Evolutionary conservation across 2,113 vertebrate species (phyloP), one percentile per base, ranked within the genome.

Genomic region (Oncorhynchus tshawytscha): DNA sequence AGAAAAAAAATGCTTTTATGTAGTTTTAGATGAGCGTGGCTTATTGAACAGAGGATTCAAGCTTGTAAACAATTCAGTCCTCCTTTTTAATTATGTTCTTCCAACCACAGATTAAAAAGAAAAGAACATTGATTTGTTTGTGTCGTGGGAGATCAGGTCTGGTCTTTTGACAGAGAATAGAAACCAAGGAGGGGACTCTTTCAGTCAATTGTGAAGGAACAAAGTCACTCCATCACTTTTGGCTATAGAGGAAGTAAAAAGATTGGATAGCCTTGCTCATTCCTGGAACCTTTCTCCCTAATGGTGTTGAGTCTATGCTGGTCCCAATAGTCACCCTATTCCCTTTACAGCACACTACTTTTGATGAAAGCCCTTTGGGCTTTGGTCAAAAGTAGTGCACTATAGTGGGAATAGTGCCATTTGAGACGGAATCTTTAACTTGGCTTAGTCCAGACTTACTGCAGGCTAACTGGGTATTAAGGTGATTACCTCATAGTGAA

Each of bases 61-160:
- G 89, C 88, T 91, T 92, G 89, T 92, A 89, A 88, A 93, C 93
- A 93, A 90, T 86, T 90, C 87, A 85, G 82, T 76, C n/a, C 86
- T 80, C 24, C 81, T 78, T 73, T 85, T 92, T 92, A 91, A 92
- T 94, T 92, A 91, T 92, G 89, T 90, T 80, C 59, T 76, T 84
- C 74, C 85, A 79, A 84, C 74, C 85, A 79, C 20, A 81, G 84
- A 90, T 85, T 82, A 88, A 91, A 88, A 90, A 87, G 78, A 81
- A 85, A 81, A 73, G 88, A 86, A 87, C 88, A 90, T 86, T 85
- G 87, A 87, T 90, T 89, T 92, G 82, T 90, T 91, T 91, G 89
- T 90, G 88, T 87, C 77, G 84, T 78, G 77, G 78, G 88, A 89
- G 86, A 82, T 80, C 82, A 78, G 72, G 78, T 18, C 45, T 15